Base-by-base conservation (phyloP, 1,140 invertebrate species). In the Sweltsa coloradensis region DNA sequence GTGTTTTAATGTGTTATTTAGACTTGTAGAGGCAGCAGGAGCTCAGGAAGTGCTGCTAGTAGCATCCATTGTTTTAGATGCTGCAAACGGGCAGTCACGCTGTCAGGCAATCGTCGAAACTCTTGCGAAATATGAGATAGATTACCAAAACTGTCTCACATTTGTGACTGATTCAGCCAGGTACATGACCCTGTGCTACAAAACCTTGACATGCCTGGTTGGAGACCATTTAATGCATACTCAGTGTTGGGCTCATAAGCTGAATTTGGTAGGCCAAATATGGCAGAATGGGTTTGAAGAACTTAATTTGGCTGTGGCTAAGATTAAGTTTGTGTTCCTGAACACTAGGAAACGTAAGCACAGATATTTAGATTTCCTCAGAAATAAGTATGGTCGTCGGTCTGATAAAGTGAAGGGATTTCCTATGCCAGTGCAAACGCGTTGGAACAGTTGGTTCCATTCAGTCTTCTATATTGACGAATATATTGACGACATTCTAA, bases 381-480 rank as follows among this genome's bases (percentile, higher is more conserved):
- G 23, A 11, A 22, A 37, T 19, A 37, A n/a, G 23, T 11, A 37
- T 11, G 16, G 23, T 5, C 16, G 23, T 19, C 16, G 23, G 7
- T 22, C 36, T 5, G 36, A 37, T 19, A 4, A 5, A 37, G 36
- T 37, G 4, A 37, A 37, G 11, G 7, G 18, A 22, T 37, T 37
- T 37, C 36, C 36, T 5, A 5, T 37, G 36, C 36, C 36, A 37
- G 36, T 37, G 23, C 36, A 16, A 37, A 37, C 36, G 23, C 36
- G 36, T 37, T 37, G 36, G 36, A 37, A 37, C 23, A 19, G 16
- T 37, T 37, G 36, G 36, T 37, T 37, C n/a, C 18, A 37, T 16
- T 16, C 36, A 37, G 36, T 37, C 7, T 16, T 37, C 5, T 37
- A 37, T 11, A 37, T 37, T 37, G 36, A 37, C 36, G 5, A 37